Base-by-base conservation (phyloP, 37 sponge, comb jelly and placozoan genomes). In the Amphimedon queenslandica region DNA sequence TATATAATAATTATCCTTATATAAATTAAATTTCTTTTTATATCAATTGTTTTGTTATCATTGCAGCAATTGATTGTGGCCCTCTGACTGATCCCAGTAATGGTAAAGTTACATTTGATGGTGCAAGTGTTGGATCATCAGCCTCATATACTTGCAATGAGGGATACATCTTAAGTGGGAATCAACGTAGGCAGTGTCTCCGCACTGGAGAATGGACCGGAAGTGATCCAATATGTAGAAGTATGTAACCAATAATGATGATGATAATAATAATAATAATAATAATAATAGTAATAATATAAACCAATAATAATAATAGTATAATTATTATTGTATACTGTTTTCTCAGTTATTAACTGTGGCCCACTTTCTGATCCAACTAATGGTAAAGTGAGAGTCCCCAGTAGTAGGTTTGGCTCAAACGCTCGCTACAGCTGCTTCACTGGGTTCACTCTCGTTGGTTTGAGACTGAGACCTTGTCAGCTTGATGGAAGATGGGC, bases 141-240 rank as follows among this genome's bases (percentile, higher is more conserved):
- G 51, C 47, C 18, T 42, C 5, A 55, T 83, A 83, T 67, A 53
- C 21, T 39, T 83, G 83, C 51, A 76, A 64, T 11, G 34, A 31
- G 6, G 83, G 83, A 11, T 76, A 64, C 31, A n/a, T 5, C 2
- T 38, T 83, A 4, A 13, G 6, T 67, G 88, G 88, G 32, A 34
- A 21, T 28, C 4, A 24, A 20, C 40, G 25, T 38, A 42, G 90
- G 0, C 63, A 36, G 39, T 89, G 90, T 38, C 84, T 70, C 33
- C 10, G 53, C 21, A 66, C 4, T 4, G 73, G 80, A 16, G 41
- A 30, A 1, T 89, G 90, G 90, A 68, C 77, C 11, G 80, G 84
- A 57, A 73, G 37, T 13, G 24, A 40, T 24, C 81, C 90, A 71
- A 38, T 32, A 5, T 89, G 90, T 51, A 64, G 21, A 66, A 25